A percentile compares a stretch with the other conserved stretches of the same genome.
phyloP scores from a whole-genome alignment of 2,113 vertebrate species.

The Andinoacara biseriatus region DNA sequence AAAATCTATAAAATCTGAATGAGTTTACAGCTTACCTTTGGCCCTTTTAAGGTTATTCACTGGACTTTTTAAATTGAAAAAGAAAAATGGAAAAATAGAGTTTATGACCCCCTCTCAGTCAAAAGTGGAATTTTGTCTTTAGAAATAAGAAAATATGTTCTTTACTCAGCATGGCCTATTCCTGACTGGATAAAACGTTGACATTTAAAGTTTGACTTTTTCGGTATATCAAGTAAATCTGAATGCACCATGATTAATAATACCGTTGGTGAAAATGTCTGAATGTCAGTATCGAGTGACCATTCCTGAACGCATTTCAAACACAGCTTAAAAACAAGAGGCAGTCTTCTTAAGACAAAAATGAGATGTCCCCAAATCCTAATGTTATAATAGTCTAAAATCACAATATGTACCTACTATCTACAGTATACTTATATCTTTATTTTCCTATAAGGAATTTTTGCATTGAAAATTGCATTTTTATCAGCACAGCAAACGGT shows the following conservation, averaged over 20 bases:
- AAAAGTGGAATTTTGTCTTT: not conserved
- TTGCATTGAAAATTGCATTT: not conserved
- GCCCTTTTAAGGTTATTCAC: not conserved
- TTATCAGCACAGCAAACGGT: not conserved
- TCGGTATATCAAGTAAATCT: not conserved
- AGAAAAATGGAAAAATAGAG: not conserved
- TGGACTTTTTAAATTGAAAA: not conserved
- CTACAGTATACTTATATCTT: not conserved
- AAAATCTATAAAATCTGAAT: not conserved
- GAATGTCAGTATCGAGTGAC: constrained; percentile 7
- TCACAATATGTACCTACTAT: not conserved
- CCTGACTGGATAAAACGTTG: constrained; percentile 2
- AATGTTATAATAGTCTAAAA: not conserved
- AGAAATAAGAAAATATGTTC: not conserved
- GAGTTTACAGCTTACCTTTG: not conserved
- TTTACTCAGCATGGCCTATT: not conserved
- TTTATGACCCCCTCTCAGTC: not conserved
- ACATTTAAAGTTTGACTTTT: constrained; percentile 25
- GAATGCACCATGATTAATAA: not conserved
- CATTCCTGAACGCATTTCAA: not conserved
- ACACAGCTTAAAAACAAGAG: not conserved
- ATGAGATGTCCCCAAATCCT: not conserved
- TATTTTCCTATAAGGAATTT: not conserved
- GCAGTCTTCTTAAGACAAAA: too few species aligned
- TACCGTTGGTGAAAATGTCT: not conserved